These are phyloP conservation scores for Zoanthus sociatus DNA, from an alignment of 92 coral and sea anemone species.

Conservation along the genomic window DNA sequence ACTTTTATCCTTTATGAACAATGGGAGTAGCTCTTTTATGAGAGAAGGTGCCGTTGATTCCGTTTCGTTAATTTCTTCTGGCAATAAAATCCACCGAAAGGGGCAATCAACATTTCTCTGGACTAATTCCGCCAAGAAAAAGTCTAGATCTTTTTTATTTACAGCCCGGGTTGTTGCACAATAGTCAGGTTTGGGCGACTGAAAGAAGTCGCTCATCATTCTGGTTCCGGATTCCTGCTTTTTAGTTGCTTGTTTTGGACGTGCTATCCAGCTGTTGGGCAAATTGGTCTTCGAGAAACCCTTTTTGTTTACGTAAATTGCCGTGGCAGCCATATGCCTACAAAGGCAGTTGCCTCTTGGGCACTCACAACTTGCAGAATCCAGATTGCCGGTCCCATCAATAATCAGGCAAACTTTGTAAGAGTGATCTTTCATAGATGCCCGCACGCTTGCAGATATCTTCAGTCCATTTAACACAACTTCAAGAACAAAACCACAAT, in stretches of 20 bases:
- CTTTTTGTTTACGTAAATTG: constrained; percentile 39
- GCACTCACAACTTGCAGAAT: constrained; percentile 14
- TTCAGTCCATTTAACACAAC: constrained; percentile 6
- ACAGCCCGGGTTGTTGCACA: constrained; percentile 41
- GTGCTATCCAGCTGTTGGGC: constrained; percentile 9
- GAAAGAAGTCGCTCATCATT: constrained; percentile 45
- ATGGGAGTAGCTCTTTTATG: constrained; percentile 37
- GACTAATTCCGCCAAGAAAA: constrained; percentile 35
- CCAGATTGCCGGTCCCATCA: constrained; percentile 15
- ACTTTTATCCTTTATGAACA: constrained; percentile 36
- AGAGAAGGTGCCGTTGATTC: constrained; percentile 15
- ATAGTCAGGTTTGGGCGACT: constrained; percentile 33
- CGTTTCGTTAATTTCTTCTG: constrained; percentile 28
- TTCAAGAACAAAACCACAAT: constrained; percentile 37
- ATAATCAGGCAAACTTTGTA: constrained; percentile 23
- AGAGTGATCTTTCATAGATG: constrained; percentile 53
- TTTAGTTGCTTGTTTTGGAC: background rate
- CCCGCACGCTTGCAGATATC: constrained; percentile 49
- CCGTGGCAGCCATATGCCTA: constrained; percentile 56
- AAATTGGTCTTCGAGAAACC: constrained; percentile 54
- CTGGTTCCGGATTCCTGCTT: constrained; percentile 28
- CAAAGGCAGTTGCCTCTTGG: constrained; percentile 53
- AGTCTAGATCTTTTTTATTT: background rate
- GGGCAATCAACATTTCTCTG: constrained; percentile 10
- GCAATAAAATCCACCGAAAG: constrained; percentile 34